Evolutionary conservation across 1,140 invertebrate species (phyloP), one percentile per base, ranked within the genome.

Genomic region (Himalopsyche phryganea): DNA sequence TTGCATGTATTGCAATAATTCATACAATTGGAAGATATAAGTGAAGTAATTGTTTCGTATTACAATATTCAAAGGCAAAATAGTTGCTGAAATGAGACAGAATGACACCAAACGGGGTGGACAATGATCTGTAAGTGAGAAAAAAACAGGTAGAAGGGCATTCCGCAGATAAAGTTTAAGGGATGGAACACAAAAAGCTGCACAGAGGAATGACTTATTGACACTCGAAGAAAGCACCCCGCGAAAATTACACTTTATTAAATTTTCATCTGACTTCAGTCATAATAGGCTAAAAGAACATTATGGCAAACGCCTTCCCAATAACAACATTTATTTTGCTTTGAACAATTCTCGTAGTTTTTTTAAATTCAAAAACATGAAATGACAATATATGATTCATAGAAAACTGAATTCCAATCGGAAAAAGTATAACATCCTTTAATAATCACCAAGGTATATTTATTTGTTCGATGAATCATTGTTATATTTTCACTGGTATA

Each of bases 31-130:
- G 15, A 13, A n/a, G 15, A 40, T 11, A 40, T 40, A n/a, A 11
- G n/a, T 40, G 38, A 13, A n/a, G 15, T 40, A 40, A 40, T 13
- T 35, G n/a, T 7, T 28, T 28, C 9, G 23, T 28, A 60, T 60
- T 50, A 38, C 41, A 49, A 52, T 46, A 63, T 63, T 63, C 57
- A 63, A 28, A 63, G 56, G 49, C 61, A 63, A 63, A 63, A 63
- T 63, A 59, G 57, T 55, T 63, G 61, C 53, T 63, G 60, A 57
- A 56, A 23, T 50, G 50, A 58, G 55, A 57, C 15, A 62, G 50
- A 58, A 44, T 23, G 50, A n/a, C 47, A 58, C 19, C 36, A 6
- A 20, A 32, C 14, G 45, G 32, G 20, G 38, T 15, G 38, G 5
- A 40, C 15, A n/a, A 40, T 56, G 45, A 36, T 20, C 48, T 20